Percentiles rank a stretch among this genome's conserved stretches.
These are phyloP conservation scores for Brachypterus glaber DNA, from an alignment of 2,888 invertebrate genomes.

Conservation along the genomic window DNA sequence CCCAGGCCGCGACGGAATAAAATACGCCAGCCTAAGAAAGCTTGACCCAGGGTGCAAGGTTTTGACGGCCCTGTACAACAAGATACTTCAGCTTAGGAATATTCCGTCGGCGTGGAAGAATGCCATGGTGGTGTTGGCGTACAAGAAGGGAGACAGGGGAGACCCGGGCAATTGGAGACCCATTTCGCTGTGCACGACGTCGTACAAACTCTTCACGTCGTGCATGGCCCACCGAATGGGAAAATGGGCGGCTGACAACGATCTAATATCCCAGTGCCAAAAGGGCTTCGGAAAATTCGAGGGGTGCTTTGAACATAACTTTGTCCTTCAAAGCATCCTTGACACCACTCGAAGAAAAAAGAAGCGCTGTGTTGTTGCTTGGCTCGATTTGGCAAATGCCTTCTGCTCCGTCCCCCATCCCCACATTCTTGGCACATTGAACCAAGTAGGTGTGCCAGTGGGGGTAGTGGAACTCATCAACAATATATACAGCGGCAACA, in stretches of 20 bases:
- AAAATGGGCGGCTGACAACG: slow-evolving; percentile 14
- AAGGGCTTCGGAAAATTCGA: slow-evolving; percentile 34
- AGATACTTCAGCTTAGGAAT: background rate
- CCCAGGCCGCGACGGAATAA: slow-evolving; percentile 13
- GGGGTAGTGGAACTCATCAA: background rate
- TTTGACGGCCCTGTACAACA: slow-evolving; percentile 3
- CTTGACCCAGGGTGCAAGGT: slow-evolving; percentile 12
- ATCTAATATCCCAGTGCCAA: slow-evolving; percentile 22
- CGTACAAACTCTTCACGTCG: slow-evolving; percentile 23
- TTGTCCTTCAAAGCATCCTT: slow-evolving; percentile 27
- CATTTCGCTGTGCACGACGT: slow-evolving; percentile 25
- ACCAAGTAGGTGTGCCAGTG: slow-evolving; percentile 2
- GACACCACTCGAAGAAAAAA: slow-evolving; percentile 17
- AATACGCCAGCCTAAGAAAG: slow-evolving; percentile 6
- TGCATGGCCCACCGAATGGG: slow-evolving; percentile 21
- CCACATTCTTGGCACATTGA: slow-evolving; percentile 12
- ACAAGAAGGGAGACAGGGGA: slow-evolving; percentile 16
- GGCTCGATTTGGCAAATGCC: slow-evolving; percentile 36
- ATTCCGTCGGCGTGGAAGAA: slow-evolving; percentile 8
- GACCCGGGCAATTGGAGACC: slow-evolving; percentile 29
- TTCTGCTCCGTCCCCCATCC: slow-evolving; percentile 34
- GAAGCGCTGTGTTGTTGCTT: slow-evolving; percentile 25
- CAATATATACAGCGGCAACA: slow-evolving; percentile 18
- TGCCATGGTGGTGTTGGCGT: slow-evolving; percentile 10
- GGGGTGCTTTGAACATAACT: slow-evolving; percentile 34